Evolutionary conservation across 2,113 vertebrate genomes (phyloP), one percentile per base, ranked within the genome.

Genomic region (Falcunculus frontatus): DNA sequence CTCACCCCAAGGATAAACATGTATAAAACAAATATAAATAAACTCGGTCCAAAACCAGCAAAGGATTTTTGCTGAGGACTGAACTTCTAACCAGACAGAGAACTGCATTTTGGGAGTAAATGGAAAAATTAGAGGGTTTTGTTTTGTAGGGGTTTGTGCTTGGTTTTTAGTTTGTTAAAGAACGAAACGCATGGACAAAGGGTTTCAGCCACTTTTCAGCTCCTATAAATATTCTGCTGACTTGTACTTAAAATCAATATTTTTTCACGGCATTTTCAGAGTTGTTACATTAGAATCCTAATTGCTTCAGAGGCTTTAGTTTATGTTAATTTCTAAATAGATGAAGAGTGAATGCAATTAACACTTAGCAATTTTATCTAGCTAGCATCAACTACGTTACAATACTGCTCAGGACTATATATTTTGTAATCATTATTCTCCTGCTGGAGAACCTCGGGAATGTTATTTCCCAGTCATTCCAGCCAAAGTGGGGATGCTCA

Each of bases 51-150:
- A 97, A 95, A 95, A 79, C 57, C 86, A 91, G 44, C 77, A 22
- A 21, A 69, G 57, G 67, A 70, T 57, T 95, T 95, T 64, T 90
- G 90, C 91, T 93, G 65, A 95, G 94, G 81, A 91, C 70, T 89
- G 80, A 93, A 57, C 82, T 96, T 95, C 87, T 90, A 68, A 90
- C 76, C 79, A 87, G 75, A 78, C 42, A 46, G 46, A 93, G 50
- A 86, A 47, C 32, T 44, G n/a, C 18, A 26, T 96, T 92, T 95
- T 67, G 46, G n/a, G 37, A 93, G 27, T 69, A 76, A 91, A 81
- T 41, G 49, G 39, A 86, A 90, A 84, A 82, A 75, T 32, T 55
- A 70, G 50, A 27, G 60, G 8, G 16, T 21, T 81, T 72, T 39
- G 20, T 29, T 65, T 55, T 33, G 15, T 35, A 37, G 27, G 19